Conservation (phyloP, 1,140 invertebrate genomes). For the Probaryconus sp. region DNA sequence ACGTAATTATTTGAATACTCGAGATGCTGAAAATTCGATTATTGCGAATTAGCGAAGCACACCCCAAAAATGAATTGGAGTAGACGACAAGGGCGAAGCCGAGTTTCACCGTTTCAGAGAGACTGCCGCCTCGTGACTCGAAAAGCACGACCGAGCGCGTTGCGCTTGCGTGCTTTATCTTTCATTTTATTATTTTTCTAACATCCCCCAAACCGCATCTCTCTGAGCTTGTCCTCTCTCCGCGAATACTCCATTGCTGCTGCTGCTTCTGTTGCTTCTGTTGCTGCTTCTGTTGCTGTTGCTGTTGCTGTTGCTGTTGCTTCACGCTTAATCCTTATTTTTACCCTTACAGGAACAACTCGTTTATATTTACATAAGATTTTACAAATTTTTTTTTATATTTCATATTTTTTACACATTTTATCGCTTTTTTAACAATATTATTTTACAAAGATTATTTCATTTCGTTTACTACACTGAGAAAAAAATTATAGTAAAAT, state of each 20-base stretch:
- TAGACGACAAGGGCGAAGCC: slow-evolving; percentile 48
- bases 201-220: slow-evolving; percentile 48
- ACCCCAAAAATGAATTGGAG: slow-evolving; percentile 31
- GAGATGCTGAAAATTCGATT: slow-evolving; percentile 2
- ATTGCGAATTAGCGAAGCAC: slow-evolving; percentile 34
- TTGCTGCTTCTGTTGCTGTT: too few relatives aligned
- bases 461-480: too few relatives aligned
- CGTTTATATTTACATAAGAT: too few relatives aligned
- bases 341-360: too few relatives aligned
- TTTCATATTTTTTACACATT: too few relatives aligned
- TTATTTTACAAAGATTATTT: too few relatives aligned
- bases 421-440: too few relatives aligned
- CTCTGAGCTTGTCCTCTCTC: slow-evolving; percentile 16
- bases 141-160: slow-evolving; percentile 49
- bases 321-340: too few relatives aligned
- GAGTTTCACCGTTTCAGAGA: slow-evolving; percentile 62
- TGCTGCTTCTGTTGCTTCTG: background rate
- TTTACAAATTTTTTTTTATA: too few relatives aligned
- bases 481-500: too few relatives aligned
- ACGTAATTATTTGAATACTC: background rate
- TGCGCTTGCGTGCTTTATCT: slow-evolving; percentile 57
- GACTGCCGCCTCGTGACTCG: slow-evolving; percentile 63
- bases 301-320: too few relatives aligned
- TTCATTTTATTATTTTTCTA: slow-evolving; percentile 56
- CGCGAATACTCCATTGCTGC: slow-evolving; percentile 32